These are phyloP conservation scores for Brachyopa scutellaris DNA, from an alignment of 2,888 invertebrate species.

Conservation along the genomic window DNA sequence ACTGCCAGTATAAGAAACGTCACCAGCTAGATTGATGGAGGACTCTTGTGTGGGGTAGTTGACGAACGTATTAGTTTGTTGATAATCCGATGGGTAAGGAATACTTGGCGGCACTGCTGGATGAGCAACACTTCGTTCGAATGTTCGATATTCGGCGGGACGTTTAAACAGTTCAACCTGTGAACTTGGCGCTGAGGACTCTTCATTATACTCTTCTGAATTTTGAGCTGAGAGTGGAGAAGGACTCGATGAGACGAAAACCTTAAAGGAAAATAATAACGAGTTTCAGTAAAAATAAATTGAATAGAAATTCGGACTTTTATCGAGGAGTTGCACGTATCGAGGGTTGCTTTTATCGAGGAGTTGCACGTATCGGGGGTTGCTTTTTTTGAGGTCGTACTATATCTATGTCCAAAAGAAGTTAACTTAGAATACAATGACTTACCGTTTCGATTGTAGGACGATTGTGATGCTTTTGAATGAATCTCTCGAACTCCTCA, in stretches of 20 bases:
- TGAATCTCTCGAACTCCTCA: constrained; percentile 80
- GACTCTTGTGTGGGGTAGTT: constrained; percentile 70
- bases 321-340: too few species aligned
- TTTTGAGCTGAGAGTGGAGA: constrained; percentile 75
- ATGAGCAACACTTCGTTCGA: constrained; percentile 78
- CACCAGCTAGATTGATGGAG: constrained; percentile 72
- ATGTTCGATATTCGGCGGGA: constrained; percentile 73
- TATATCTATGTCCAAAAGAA: too few species aligned
- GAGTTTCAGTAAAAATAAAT: too few species aligned
- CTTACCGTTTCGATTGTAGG: constrained; percentile 80
- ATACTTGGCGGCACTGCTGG: constrained; percentile 72
- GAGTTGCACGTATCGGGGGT: too few species aligned
- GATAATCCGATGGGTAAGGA: constrained; percentile 28
- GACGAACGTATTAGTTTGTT: constrained; percentile 41
- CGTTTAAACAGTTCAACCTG: constrained; percentile 70
- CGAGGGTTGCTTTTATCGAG: too few species aligned
- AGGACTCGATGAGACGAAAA: constrained; percentile 78
- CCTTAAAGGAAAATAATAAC: constrained; percentile 74
- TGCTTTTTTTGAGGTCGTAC: background rate
- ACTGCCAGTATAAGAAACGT: constrained; percentile 71
- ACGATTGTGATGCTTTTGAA: constrained; percentile 79
- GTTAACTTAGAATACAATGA: constrained; percentile 18
- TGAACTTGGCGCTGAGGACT: constrained; percentile 52
- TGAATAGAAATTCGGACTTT: too few species aligned
- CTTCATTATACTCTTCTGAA: constrained; percentile 43